These are phyloP conservation scores for Glossophaga mutica DNA, from an alignment of 2,797 vertebrate species.

Conservation along the genomic window DNA sequence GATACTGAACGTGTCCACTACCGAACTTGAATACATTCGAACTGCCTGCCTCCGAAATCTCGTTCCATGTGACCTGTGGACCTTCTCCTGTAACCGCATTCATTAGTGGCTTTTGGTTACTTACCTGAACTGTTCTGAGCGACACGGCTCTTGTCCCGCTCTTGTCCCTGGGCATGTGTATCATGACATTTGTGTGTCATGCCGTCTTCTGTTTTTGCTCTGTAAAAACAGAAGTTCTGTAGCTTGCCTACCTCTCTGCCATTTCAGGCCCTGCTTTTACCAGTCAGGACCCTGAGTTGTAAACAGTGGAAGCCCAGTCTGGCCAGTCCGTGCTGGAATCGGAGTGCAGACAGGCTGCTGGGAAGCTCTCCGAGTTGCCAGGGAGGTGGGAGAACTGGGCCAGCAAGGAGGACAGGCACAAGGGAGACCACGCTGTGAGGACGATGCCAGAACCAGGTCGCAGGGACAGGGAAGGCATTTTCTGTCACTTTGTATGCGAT, in stretches of 20 bases:
- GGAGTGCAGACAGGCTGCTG: background rate
- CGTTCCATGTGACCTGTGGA: background rate
- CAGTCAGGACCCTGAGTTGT: background rate
- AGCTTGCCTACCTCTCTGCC: background rate
- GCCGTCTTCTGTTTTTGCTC: background rate
- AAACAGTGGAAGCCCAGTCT: background rate
- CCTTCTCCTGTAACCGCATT: background rate
- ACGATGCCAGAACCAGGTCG: too few species aligned
- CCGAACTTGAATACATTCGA: background rate
- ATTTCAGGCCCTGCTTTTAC: background rate
- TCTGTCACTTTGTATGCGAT: background rate
- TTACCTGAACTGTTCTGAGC: background rate
- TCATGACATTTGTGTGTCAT: fast-evolving
- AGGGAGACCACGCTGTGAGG: background rate
- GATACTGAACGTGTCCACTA: background rate
- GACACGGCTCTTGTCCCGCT: background rate
- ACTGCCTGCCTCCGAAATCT: background rate
- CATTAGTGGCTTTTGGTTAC: background rate
- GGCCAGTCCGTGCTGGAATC: background rate
- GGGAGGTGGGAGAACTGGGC: background rate
- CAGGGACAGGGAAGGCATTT: background rate
- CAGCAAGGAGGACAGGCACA: background rate
- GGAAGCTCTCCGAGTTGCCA: background rate
- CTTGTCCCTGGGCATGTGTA: background rate
- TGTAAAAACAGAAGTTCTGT: background rate